These are phyloP conservation scores for Endomychus coccineus DNA, from an alignment of 2,888 invertebrate genomes.

Conservation along the genomic window DNA sequence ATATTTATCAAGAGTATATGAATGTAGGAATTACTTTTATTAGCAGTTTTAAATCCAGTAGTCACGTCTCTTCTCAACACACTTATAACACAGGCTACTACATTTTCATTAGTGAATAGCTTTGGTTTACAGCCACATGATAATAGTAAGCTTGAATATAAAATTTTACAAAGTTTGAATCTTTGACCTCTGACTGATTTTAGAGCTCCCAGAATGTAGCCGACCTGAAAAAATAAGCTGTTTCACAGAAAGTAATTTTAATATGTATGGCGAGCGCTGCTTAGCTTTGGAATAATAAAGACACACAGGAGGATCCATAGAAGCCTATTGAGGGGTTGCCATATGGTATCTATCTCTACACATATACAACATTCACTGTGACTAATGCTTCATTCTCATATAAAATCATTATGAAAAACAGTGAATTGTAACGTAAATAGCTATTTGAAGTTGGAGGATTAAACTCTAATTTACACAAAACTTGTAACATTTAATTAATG, in stretches of 20 bases:
- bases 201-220: slow-evolving; percentile 81
- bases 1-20: slow-evolving; percentile 80
- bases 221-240: slow-evolving; percentile 47
- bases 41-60: slow-evolving; percentile 59
- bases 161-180: slow-evolving; percentile 73
- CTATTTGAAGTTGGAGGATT: too few relatives aligned
- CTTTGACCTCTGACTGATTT: slow-evolving; percentile 69
- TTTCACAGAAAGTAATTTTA: slow-evolving; percentile 3
- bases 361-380: too few relatives aligned
- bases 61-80: slow-evolving; percentile 67
- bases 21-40: slow-evolving; percentile 69
- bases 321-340: too few relatives aligned
- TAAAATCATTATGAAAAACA: too few relatives aligned
- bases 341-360: too few relatives aligned
- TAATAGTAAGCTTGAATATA: slow-evolving; percentile 72
- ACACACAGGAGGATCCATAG: too few relatives aligned
- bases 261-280: too few relatives aligned
- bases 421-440: too few relatives aligned
- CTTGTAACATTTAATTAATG: too few relatives aligned
- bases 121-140: slow-evolving; percentile 72
- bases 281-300: too few relatives aligned
- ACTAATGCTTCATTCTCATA: too few relatives aligned
- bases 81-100: slow-evolving; percentile 72
- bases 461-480: too few relatives aligned
- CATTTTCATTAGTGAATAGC: slow-evolving; percentile 67